Evolutionary conservation across 1,140 invertebrate species (phyloP), one percentile per base, ranked within the genome.

Genomic region (Marisa cornuarietis): DNA sequence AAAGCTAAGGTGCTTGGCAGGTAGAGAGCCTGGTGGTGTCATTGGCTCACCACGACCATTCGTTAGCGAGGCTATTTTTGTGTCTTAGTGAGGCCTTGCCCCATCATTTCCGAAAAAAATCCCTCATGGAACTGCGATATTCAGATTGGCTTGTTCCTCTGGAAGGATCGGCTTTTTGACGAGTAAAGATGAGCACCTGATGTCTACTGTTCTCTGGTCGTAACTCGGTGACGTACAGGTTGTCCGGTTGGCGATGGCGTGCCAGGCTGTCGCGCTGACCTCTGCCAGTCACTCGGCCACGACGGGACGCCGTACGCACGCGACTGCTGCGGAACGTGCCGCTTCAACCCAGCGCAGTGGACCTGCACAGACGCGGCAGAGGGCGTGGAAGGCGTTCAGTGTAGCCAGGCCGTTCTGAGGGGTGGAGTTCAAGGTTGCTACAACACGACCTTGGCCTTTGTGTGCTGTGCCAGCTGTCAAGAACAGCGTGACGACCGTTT

Each of bases 271-370:
- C 49, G 61, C 10, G 51, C 49, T 16, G 49, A 54, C 52, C 54
- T 75, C 20, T 85, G 84, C 71, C 22, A 77, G 24, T 52, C 61
- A 11, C 77, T 54, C 0, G 71, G 76, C 11, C 71, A 75, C 51
- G 78, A 81, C 68, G 82, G 83, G 52, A 78, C 76, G 9, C 75
- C 54, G 31, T 85, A 85, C 65, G 82, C 80, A 18, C 61, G 52
- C n/a, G 63, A 78, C 51, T 85, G 84, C 58, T 85, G 84, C 49
- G 79, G 82, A 62, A 82, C 82, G n/a, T 85, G 84, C 73, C 73
- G 68, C 24, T 81, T 78, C 24, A 61, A 78, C 24, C 58, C 69
- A 2, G 0, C 66, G 13, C 54, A 22, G 20, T 51, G 68, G 78
- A 71, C 78, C 3, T 77, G 76, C 65, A 22, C 49, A 13, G 76